A percentile compares a stretch with the other conserved stretches of the same genome.
phyloP scores from a whole-genome alignment of 1,140 invertebrate species.

The Psilanteris sp. region DNA sequence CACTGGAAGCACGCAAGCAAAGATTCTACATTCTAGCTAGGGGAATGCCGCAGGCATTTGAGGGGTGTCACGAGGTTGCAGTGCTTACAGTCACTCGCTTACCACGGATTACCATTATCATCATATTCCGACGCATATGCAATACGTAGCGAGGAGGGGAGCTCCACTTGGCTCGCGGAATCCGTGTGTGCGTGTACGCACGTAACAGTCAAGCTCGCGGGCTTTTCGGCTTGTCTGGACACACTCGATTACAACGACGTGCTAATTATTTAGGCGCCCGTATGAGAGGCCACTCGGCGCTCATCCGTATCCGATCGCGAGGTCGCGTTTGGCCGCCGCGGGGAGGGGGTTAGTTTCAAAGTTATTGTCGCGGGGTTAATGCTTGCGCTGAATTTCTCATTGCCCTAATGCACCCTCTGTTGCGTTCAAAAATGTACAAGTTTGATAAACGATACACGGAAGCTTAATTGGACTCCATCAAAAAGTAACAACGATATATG shows the following conservation, averaged over 20 bases:
- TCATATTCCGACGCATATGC: conserved; percentile 70
- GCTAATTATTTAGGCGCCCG: too few relatives aligned
- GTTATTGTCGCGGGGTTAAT: too few relatives aligned
- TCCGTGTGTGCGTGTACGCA: conserved; percentile 11
- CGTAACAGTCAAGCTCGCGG: not conserved
- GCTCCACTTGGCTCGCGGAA: conserved; percentile 6
- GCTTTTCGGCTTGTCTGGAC: conserved; percentile 12
- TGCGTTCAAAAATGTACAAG: too few relatives aligned
- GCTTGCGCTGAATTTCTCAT: too few relatives aligned
- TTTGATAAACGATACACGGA: too few relatives aligned
- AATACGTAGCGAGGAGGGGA: conserved; percentile 7
- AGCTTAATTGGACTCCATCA: too few relatives aligned
- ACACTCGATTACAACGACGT: conserved; percentile 11
- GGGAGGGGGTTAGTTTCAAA: too few relatives aligned
- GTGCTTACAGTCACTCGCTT: conserved; percentile 71
- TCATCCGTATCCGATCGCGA: too few relatives aligned
- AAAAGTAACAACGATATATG: too few relatives aligned
- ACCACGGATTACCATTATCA: conserved; percentile 74
- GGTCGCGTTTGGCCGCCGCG: too few relatives aligned
- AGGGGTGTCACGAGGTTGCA: conserved; percentile 69
- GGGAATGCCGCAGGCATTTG: conserved; percentile 54
- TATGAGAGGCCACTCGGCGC: too few relatives aligned
- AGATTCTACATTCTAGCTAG: conserved; percentile 54
- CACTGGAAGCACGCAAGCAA: conserved; percentile 52
- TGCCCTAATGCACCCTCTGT: too few relatives aligned